Percentiles rank a stretch among this genome's conserved stretches.
Evolutionary conservation across 2,797 vertebrate species (phyloP).

Genomic region (Epinephelus coioides): DNA sequence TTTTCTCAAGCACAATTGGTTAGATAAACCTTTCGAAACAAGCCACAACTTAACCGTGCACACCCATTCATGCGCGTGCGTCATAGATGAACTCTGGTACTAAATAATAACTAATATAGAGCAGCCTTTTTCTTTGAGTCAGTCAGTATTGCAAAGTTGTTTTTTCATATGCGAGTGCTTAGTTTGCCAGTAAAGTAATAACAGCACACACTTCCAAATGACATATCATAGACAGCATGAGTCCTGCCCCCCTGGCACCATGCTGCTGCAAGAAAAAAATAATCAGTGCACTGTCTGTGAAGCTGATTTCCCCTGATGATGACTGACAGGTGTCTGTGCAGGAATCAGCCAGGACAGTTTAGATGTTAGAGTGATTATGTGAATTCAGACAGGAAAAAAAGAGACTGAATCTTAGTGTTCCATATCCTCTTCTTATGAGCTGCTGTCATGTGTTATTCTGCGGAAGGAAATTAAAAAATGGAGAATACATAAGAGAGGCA

Average conservation of each 20-base stretch:
- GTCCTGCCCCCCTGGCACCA: background rate
- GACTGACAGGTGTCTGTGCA: slow-evolving; percentile 62
- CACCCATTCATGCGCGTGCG: too few relatives aligned
- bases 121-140: background rate
- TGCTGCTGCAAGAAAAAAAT: slow-evolving; percentile 12
- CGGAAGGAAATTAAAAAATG: slow-evolving; percentile 61
- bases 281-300: slow-evolving; percentile 45
- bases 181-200: background rate
- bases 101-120: too few relatives aligned
- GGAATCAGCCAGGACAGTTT: slow-evolving; percentile 66
- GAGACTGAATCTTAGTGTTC: slow-evolving; percentile 46
- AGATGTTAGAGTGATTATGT: slow-evolving; percentile 78
- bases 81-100: too few relatives aligned
- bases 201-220: background rate
- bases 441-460: slow-evolving; percentile 72
- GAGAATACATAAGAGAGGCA: slow-evolving; percentile 19
- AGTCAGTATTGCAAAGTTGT: background rate
- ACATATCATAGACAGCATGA: background rate
- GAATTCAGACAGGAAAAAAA: slow-evolving; percentile 63
- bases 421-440: slow-evolving; percentile 63
- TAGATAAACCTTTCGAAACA: too few relatives aligned
- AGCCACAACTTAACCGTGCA: too few relatives aligned
- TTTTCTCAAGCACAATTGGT: too few relatives aligned
- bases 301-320: slow-evolving; percentile 64
- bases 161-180: background rate